Conservation (phyloP, 2,113 vertebrate genomes). For the Gymnogyps californianus region DNA sequence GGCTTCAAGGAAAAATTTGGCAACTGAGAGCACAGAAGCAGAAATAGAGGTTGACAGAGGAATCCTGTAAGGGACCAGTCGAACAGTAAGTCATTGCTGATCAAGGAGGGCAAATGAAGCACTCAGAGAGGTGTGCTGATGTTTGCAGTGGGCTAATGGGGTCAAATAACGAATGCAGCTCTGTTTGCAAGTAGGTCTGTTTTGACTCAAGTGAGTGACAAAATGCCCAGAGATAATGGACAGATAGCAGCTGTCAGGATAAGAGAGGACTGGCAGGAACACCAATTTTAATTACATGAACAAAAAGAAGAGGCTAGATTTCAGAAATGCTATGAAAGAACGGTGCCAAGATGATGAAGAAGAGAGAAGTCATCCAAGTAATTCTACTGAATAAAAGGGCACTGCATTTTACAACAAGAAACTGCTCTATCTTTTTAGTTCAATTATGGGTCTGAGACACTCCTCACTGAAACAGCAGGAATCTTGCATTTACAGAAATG, state of each 20-base stretch:
- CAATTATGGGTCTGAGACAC: not conserved
- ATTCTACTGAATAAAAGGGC: not conserved
- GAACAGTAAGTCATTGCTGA: not conserved
- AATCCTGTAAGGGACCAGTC: not conserved
- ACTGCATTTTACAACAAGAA: not conserved
- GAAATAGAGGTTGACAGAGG: not conserved
- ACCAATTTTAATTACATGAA: not conserved
- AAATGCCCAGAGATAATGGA: not conserved
- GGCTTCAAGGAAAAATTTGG: not conserved
- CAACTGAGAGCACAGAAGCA: not conserved
- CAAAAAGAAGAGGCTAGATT: not conserved
- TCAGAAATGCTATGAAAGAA: not conserved
- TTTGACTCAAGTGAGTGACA: not conserved
- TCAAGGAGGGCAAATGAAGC: not conserved
- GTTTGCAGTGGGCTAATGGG: not conserved
- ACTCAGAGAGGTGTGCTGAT: rapidly evolving
- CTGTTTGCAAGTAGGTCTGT: not conserved
- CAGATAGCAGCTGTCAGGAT: not conserved
- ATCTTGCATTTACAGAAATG: not conserved
- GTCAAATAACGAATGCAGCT: not conserved
- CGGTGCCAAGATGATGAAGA: not conserved
- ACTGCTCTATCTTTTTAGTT: not conserved
- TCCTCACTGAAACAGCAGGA: not conserved
- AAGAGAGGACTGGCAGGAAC: not conserved
- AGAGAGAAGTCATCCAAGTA: not conserved